These are phyloP conservation scores for Sturnira hondurensis DNA, from an alignment of 2,113 vertebrate genomes.

Conservation along the genomic window DNA sequence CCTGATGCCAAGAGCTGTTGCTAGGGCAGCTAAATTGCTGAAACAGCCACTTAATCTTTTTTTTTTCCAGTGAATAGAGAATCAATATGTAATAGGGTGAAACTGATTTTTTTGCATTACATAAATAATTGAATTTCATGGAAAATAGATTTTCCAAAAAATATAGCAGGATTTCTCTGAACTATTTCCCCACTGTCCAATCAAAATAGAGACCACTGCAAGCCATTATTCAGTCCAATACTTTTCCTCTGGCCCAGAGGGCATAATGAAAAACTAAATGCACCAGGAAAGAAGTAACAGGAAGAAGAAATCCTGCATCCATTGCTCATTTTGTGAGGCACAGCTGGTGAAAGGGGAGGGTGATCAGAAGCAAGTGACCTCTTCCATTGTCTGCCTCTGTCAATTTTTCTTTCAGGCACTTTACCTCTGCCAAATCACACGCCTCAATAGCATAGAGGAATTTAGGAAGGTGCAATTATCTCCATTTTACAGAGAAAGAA, in stretches of 20 bases:
- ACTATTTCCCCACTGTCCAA: neutral
- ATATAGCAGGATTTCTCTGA: neutral
- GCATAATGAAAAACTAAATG: neutral
- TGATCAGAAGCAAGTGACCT: neutral
- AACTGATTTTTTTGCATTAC: neutral
- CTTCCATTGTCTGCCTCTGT: neutral
- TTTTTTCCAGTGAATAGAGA: neutral
- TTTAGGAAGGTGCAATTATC: neutral
- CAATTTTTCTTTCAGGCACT: neutral
- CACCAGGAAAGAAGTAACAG: neutral
- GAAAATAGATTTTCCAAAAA: neutral
- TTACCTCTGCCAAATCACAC: neutral
- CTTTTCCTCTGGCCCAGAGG: neutral
- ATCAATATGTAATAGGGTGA: neutral
- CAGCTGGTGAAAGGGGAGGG: neutral
- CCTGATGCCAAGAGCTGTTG: neutral
- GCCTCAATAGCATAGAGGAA: neutral
- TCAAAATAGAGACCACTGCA: neutral
- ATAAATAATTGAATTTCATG: conserved; percentile 34
- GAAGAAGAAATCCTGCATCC: neutral
- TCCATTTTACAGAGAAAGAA: neutral
- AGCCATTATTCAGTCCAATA: neutral
- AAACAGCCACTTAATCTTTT: neutral
- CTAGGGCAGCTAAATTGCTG: neutral
- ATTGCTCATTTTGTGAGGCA: neutral